Conservation (phyloP, 2,797 vertebrate genomes). For the Kryptolebias ocellatus region DNA sequence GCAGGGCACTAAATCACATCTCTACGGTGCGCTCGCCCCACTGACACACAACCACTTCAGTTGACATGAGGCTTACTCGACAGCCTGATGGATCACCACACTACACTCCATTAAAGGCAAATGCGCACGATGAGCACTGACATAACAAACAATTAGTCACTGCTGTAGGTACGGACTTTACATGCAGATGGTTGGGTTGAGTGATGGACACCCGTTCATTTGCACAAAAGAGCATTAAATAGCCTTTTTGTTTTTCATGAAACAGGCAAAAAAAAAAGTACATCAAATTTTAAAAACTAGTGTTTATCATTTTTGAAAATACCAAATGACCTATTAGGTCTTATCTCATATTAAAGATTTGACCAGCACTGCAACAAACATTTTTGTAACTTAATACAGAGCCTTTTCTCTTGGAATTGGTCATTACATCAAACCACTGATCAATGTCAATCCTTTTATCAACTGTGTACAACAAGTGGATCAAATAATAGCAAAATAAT, state of each 20-base stretch:
- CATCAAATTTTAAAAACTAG: not conserved
- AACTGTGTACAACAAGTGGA: not conserved
- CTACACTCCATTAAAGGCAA: conserved; percentile 85
- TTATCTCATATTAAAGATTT: not conserved
- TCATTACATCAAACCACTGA: not conserved
- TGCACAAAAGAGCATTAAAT: conserved; percentile 15
- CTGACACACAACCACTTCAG: conserved; percentile 78
- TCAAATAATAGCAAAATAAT: too few species aligned
- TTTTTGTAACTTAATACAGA: not conserved
- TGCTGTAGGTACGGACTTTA: conserved; percentile 66
- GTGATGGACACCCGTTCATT: conserved; percentile 46
- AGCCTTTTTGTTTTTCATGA: not conserved
- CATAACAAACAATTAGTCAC: conserved; percentile 87
- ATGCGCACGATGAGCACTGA: conserved; percentile 75
- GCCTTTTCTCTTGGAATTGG: too few species aligned
- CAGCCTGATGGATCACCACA: conserved; percentile 83
- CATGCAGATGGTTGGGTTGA: conserved; percentile 47
- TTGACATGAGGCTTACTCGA: conserved; percentile 76
- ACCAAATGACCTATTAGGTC: not conserved
- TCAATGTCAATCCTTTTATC: not conserved
- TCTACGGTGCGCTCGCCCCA: conserved; percentile 63
- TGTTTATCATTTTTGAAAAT: not conserved
- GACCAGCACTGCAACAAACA: not conserved
- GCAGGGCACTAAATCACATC: conserved; percentile 82
- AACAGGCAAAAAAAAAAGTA: not conserved